phyloP scores from a whole-genome alignment of 2,113 vertebrate genomes.

The Trichomycterus rosablanca region DNA sequence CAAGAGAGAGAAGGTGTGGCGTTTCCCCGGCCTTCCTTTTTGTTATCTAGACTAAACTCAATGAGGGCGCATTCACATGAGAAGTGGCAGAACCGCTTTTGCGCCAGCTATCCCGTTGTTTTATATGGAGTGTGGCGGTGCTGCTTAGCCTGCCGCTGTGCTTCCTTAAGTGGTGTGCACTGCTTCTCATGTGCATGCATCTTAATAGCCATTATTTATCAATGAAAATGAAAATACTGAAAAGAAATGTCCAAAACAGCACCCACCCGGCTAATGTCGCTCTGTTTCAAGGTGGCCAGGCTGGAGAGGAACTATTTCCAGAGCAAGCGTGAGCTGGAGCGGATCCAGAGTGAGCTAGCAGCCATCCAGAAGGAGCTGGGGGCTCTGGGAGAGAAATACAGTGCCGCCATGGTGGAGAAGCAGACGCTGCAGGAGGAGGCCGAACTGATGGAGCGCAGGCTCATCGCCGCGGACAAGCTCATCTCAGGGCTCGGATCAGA shows the following conservation, averaged over 20 bases:
- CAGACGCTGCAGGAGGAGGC: slow-evolving; percentile 85
- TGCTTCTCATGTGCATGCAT: too few species aligned
- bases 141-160: background rate
- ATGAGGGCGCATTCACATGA: too few species aligned
- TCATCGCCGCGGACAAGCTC: slow-evolving; percentile 89
- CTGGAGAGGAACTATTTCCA: slow-evolving; percentile 84
- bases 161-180: background rate
- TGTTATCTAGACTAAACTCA: too few species aligned
- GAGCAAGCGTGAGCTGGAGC: slow-evolving; percentile 80
- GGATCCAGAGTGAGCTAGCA: slow-evolving; percentile 78
- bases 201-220: too few species aligned
- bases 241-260: too few species aligned
- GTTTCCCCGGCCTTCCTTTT: background rate
- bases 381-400: slow-evolving; percentile 77
- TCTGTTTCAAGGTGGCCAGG: slow-evolving; percentile 73
- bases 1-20: slow-evolving; percentile 86
- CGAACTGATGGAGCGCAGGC: slow-evolving; percentile 87
- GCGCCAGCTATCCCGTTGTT: too few species aligned
- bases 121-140: too few species aligned
- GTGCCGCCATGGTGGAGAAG: slow-evolving; percentile 79
- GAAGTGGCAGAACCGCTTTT: too few species aligned
- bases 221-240: too few species aligned
- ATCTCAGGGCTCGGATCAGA: slow-evolving; percentile 89
- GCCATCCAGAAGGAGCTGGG: slow-evolving; percentile 78
- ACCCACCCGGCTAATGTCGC: background rate